Evolutionary conservation across 2,888 invertebrate genomes (phyloP), one percentile per base, ranked within the genome.

Genomic region (Laspeyria flexula): DNA sequence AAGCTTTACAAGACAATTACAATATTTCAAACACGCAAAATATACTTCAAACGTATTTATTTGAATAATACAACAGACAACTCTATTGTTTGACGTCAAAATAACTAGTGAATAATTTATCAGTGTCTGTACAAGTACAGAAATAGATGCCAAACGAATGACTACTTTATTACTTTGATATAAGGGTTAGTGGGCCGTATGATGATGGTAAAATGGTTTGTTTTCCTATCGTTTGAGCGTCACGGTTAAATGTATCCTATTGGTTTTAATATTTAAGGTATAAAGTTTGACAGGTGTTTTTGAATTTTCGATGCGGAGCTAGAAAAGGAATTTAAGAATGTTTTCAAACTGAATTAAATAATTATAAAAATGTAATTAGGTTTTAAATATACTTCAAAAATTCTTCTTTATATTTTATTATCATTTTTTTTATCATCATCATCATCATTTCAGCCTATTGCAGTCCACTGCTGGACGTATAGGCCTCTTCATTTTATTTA

Each of bases 11-110:
- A 21, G 21, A 21, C 5, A 10, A 37, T 7, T 9, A 13, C 18
- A 21, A 27, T 18, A n/a, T 29, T 44, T 38, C 25, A 16, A 33
- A 30, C 44, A 44, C 12, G 18, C 18, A 18, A 30, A 38, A 37
- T 37, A 45, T 12, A 38, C 11, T 45, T 10, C 31, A 45, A 25
- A 45, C 38, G 38, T 31, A 30, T 25, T 31, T 10, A 31, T 45
- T 38, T 45, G 25, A 45, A 45, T 45, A 25, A 31, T 16, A 45
- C 31, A 38, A 9, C 12, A 25, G 10, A 35, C 16, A 11, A 23
- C 11, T 30, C 9, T 29, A 35, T 30, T 48, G 21, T 31, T 37
- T 48, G 29, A 30, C 11, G 42, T 37, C 37, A 16, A 37, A 35
- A 23, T 21, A 23, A 37, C 41, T 30, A 29, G 25, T 37, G 2